These are phyloP conservation scores for Eulacestoma nigropectus DNA, from an alignment of 2,113 vertebrate genomes.

Conservation along the genomic window DNA sequence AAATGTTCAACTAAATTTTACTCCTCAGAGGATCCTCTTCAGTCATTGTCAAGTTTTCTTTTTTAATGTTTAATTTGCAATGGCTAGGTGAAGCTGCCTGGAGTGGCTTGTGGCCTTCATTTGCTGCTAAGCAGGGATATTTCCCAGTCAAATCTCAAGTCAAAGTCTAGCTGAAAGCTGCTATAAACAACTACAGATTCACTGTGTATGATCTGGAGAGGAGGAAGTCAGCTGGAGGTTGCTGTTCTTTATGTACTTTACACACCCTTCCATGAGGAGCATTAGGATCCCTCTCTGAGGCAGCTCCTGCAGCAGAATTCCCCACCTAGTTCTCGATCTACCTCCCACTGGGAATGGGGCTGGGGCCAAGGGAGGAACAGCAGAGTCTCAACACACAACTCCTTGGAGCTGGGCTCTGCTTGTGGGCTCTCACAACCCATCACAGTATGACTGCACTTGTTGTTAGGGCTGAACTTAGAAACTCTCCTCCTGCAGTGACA, in stretches of 20 bases:
- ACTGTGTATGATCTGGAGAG: background rate
- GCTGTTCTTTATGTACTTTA: rapidly evolving
- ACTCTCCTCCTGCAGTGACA: background rate
- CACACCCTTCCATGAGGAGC: background rate
- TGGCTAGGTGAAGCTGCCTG: background rate
- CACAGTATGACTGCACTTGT: rapidly evolving
- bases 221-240: background rate
- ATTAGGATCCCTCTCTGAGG: background rate
- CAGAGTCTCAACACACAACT: rapidly evolving
- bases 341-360: background rate
- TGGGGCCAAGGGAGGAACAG: background rate
- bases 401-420: background rate
- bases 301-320: background rate
- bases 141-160: background rate
- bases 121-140: background rate
- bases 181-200: background rate
- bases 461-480: background rate
- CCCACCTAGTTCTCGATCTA: rapidly evolving
- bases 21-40: background rate
- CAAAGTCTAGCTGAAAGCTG: background rate
- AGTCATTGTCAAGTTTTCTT: background rate
- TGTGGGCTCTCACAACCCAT: rapidly evolving
- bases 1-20: background rate
- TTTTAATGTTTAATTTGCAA: background rate
- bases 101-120: background rate